Conservation (phyloP, 2,888 invertebrate species). For the Amphipyra tragopoginis region DNA sequence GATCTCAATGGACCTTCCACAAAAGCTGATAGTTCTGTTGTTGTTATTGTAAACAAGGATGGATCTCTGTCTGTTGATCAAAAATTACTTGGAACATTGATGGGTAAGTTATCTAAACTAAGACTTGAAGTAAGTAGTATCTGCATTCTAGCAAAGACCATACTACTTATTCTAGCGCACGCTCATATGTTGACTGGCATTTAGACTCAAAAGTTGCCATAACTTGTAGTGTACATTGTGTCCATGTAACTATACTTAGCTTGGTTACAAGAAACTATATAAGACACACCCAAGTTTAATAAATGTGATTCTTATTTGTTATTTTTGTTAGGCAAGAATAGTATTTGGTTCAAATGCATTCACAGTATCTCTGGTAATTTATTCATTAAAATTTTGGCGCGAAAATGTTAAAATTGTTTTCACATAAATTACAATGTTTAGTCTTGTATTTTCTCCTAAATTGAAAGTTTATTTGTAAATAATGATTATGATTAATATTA, state of each 20-base stretch:
- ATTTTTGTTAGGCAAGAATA: not conserved
- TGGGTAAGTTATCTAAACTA: slow-evolving; percentile 91
- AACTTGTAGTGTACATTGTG: too few relatives aligned
- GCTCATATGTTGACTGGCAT: too few relatives aligned
- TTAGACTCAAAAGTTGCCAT: too few relatives aligned
- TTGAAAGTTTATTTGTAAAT: not conserved
- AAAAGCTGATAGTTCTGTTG: slow-evolving; percentile 92
- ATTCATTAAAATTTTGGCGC: slow-evolving; percentile 56
- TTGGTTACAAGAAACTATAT: too few relatives aligned
- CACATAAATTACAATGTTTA: not conserved
- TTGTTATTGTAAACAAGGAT: slow-evolving; percentile 96
- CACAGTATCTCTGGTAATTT: not conserved
- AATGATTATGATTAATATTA: not conserved
- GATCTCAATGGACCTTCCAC: slow-evolving; percentile 87
- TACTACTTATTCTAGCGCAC: too few relatives aligned
- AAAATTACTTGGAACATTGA: slow-evolving; percentile 93
- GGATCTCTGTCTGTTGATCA: slow-evolving; percentile 95
- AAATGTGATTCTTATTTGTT: not conserved
- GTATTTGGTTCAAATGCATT: not conserved
- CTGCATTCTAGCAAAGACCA: not conserved
- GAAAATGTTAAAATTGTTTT: slow-evolving; percentile 40
- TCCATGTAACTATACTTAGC: too few relatives aligned
- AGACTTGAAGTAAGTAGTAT: not conserved
- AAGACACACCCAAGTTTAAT: too few relatives aligned
- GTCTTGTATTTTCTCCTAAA: not conserved